phyloP scores from a whole-genome alignment of 2,797 vertebrate genomes.

The Tinamus major region DNA sequence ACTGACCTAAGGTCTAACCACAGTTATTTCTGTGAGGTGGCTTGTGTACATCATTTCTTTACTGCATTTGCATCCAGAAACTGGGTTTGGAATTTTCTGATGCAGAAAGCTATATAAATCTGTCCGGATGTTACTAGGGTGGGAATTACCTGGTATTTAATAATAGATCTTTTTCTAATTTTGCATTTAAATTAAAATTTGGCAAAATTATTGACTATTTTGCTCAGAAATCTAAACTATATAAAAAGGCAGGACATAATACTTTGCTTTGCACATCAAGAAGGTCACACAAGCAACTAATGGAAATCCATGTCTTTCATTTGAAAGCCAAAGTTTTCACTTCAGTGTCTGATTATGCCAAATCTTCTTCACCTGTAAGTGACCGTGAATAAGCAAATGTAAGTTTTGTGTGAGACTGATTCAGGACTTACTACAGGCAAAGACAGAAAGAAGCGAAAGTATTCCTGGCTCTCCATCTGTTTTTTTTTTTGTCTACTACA shows the following conservation, averaged over 20 bases:
- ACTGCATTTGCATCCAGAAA: not conserved
- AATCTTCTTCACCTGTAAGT: not conserved
- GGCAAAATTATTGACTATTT: not conserved
- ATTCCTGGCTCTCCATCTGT: not conserved
- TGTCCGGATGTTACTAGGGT: not conserved
- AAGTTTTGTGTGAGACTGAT: not conserved
- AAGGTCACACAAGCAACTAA: not conserved
- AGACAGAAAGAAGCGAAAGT: not conserved
- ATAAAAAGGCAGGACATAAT: not conserved
- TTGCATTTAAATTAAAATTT: slow-evolving; percentile 36
- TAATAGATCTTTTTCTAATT: not conserved
- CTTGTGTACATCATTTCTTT: not conserved
- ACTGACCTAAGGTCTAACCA: not conserved
- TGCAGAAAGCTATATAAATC: not conserved
- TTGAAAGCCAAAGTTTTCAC: not conserved
- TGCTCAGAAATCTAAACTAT: not conserved
- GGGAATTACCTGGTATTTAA: not conserved
- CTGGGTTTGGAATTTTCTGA: not conserved
- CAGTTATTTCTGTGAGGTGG: not conserved
- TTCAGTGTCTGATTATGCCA: not conserved
- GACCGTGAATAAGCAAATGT: not conserved
- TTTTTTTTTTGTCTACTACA: not conserved
- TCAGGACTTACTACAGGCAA: not conserved
- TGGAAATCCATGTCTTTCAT: not conserved
- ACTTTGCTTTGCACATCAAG: not conserved